phyloP scores from a whole-genome alignment of 2,888 invertebrate species.

The Melipona bicolor region DNA sequence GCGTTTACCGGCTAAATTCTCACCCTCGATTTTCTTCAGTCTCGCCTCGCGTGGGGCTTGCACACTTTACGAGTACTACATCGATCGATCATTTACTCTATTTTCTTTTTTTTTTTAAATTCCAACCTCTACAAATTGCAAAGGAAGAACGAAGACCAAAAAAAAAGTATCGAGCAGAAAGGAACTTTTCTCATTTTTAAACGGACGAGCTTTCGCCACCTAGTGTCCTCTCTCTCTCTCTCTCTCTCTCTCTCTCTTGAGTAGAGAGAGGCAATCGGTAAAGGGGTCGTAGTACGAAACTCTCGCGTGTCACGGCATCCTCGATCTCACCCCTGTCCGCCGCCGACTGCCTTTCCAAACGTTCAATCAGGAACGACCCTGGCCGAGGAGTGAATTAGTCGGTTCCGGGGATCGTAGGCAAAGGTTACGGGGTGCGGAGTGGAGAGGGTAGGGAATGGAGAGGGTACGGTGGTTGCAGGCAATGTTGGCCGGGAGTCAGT shows the following conservation, averaged over 20 bases:
- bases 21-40: not conserved
- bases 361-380: constrained; percentile 45
- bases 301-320: not conserved
- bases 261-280: constrained; percentile 21
- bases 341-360: constrained; percentile 46
- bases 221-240: not conserved
- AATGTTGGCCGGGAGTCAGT: constrained; percentile 59
- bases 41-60: not conserved
- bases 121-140: not conserved
- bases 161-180: too few relatives aligned
- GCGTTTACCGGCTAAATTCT: too few relatives aligned
- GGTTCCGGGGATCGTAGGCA: constrained; percentile 66
- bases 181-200: not conserved
- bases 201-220: not conserved
- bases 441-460: constrained; percentile 43
- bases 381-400: constrained; percentile 78
- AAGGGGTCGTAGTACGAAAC: constrained; percentile 23
- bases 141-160: not conserved
- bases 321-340: not conserved
- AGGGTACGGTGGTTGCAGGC: constrained; percentile 1
- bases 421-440: constrained; percentile 40
- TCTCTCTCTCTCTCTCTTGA: not conserved
- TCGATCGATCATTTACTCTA: not conserved
- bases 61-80: too few relatives aligned
- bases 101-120: not conserved